phyloP scores from a whole-genome alignment of 2,797 vertebrate species.

The Alfaro cultratus region DNA sequence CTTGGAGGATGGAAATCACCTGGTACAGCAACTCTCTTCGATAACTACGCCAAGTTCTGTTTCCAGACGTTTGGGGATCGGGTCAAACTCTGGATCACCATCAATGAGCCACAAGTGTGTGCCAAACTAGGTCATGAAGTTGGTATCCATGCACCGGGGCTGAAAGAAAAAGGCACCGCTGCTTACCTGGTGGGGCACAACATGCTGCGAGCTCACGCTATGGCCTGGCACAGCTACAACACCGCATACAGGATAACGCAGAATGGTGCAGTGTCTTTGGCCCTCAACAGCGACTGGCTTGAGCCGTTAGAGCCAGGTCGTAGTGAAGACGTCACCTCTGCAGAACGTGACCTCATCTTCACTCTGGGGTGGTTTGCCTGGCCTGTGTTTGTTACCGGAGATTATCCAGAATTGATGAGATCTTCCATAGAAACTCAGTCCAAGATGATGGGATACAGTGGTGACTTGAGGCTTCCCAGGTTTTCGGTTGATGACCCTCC shows the following conservation, averaged over 20 bases:
- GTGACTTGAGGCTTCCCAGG: conserved; percentile 73
- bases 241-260: conserved; percentile 76
- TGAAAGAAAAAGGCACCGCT: conserved; percentile 73
- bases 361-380: conserved; percentile 84
- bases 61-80: conserved; percentile 85
- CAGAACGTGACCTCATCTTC: conserved; percentile 77
- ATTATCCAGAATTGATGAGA: conserved; percentile 84
- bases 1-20: conserved; percentile 80
- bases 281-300: conserved; percentile 81
- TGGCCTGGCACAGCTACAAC: conserved; percentile 84
- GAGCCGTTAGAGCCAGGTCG: conserved; percentile 74
- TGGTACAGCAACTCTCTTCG: conserved; percentile 70
- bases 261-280: conserved; percentile 76
- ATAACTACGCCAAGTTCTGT: conserved; percentile 83
- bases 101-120: conserved; percentile 82
- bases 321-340: conserved; percentile 72
- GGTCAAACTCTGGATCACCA: conserved; percentile 86
- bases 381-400: conserved; percentile 83
- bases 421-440: conserved; percentile 73
- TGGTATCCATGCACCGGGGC: conserved; percentile 73
- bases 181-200: conserved; percentile 82
- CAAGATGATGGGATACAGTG: conserved; percentile 67
- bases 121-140: conserved; percentile 78
- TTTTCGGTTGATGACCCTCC: conserved; percentile 77
- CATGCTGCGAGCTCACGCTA: conserved; percentile 82